phyloP scores from a whole-genome alignment of 2,888 invertebrate genomes.

The Macaria notata region DNA sequence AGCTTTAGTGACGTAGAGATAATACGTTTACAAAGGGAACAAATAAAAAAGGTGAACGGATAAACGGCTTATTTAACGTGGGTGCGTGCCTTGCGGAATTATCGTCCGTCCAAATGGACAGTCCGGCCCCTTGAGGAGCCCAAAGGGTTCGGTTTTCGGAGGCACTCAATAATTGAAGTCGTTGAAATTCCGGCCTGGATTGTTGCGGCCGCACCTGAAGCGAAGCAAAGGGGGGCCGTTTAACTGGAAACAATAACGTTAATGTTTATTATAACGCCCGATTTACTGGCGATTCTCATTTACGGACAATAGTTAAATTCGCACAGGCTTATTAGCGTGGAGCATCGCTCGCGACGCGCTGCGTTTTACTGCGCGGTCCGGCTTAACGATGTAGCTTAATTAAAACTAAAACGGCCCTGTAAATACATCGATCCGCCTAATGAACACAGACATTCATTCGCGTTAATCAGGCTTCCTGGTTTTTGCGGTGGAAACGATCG shows the following conservation, averaged over 20 bases:
- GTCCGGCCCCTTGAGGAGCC: constrained; percentile 73
- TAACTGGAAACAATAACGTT: constrained; percentile 76
- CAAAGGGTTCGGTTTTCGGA: constrained; percentile 73
- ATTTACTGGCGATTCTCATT: constrained; percentile 78
- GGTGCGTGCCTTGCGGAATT: constrained; percentile 63
- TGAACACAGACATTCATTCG: constrained; percentile 37
- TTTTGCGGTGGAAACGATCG: constrained; percentile 49
- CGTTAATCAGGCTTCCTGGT: constrained; percentile 50
- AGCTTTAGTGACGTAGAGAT: constrained; percentile 16
- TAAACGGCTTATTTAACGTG: constrained; percentile 65
- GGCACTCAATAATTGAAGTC: constrained; percentile 81
- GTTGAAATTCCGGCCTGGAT: constrained; percentile 76
- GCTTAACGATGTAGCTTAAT: constrained; percentile 72
- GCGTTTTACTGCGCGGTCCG: constrained; percentile 65
- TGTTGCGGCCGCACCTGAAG: constrained; percentile 69
- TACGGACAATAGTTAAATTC: constrained; percentile 66
- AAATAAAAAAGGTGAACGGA: constrained; percentile 51
- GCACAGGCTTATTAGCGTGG: constrained; percentile 63
- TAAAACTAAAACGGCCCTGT: constrained; percentile 74
- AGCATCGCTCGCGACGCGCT: constrained; percentile 51
- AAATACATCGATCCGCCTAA: constrained; percentile 65
- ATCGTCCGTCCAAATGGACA: constrained; percentile 73
- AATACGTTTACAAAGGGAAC: constrained; percentile 32
- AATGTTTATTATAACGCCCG: constrained; percentile 79
- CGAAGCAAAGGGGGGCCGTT: constrained; percentile 42